These are phyloP conservation scores for Nemapogon koenigi DNA, from an alignment of 2,888 invertebrate genomes.

Conservation along the genomic window DNA sequence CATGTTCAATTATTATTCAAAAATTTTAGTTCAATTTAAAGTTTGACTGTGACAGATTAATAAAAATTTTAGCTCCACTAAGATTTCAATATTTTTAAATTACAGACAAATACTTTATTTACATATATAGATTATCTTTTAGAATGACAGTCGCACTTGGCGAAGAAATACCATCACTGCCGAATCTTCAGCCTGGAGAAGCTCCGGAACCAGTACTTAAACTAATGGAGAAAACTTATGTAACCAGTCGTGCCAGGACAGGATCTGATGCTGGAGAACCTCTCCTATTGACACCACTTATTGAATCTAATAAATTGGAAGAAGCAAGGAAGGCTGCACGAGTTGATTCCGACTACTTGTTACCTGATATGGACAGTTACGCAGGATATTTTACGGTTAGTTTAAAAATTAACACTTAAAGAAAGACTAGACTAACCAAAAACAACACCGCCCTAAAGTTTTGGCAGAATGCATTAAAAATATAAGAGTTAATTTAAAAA, in stretches of 20 bases:
- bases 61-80: too few relatives aligned
- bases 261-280: constrained; percentile 47
- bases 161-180: constrained; percentile 22
- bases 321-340: constrained; percentile 51
- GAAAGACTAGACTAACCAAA: too few relatives aligned
- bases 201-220: constrained; percentile 50
- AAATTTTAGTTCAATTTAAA: too few relatives aligned
- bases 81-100: too few relatives aligned
- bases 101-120: neutral
- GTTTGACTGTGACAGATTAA: too few relatives aligned
- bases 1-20: too few relatives aligned
- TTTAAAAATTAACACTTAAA: too few relatives aligned
- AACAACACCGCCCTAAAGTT: too few relatives aligned
- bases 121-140: neutral
- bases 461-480: too few relatives aligned
- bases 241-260: constrained; percentile 27
- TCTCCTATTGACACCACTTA: constrained; percentile 59
- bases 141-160: constrained; percentile 2
- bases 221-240: constrained; percentile 48
- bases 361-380: constrained; percentile 55
- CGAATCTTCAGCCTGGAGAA: constrained; percentile 47
- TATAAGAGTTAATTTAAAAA: too few relatives aligned
- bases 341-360: constrained; percentile 39
- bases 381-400: constrained; percentile 53
- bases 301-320: constrained; percentile 56